Conservation (phyloP, 2,113 vertebrate genomes). For the Hirundichthys speculiger region DNA sequence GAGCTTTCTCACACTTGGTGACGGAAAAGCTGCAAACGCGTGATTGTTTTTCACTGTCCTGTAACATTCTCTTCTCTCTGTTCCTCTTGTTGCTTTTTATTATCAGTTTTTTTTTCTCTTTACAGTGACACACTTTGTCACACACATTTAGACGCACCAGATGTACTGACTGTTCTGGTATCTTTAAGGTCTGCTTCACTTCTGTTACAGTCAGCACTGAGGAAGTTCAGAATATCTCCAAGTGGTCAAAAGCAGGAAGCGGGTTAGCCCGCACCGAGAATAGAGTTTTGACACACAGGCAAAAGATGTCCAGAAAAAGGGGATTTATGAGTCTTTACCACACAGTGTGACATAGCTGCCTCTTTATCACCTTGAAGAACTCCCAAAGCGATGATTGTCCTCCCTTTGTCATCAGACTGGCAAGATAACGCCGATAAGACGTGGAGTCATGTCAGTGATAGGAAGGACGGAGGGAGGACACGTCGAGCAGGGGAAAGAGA, state of each 20-base stretch:
- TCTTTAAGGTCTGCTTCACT: slow-evolving; percentile 29
- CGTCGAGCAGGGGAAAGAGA: background rate
- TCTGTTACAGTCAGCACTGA: slow-evolving; percentile 31
- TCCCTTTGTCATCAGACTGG: slow-evolving; percentile 67
- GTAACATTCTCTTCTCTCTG: too few relatives aligned
- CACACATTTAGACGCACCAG: too few relatives aligned
- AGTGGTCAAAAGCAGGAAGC: slow-evolving; percentile 50
- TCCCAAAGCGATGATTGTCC: slow-evolving; percentile 62
- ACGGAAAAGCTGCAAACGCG: too few relatives aligned
- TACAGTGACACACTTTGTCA: background rate
- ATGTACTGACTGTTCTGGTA: background rate
- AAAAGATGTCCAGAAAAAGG: slow-evolving; percentile 1
- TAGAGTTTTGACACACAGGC: slow-evolving; percentile 12
- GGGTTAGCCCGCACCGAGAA: background rate
- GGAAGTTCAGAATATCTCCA: slow-evolving; percentile 40
- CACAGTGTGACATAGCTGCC: slow-evolving; percentile 27
- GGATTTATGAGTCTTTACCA: background rate
- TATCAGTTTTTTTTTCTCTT: background rate
- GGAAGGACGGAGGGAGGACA: slow-evolving; percentile 37
- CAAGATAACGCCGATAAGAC: slow-evolving; percentile 65
- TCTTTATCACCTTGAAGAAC: slow-evolving; percentile 57
- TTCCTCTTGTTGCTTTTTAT: too few relatives aligned
- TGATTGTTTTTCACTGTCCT: too few relatives aligned
- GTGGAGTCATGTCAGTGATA: slow-evolving; percentile 48
- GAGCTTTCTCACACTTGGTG: background rate